Percentiles rank a stretch among this genome's conserved stretches.
Conservation (phyloP, 1,140 invertebrate species). For the Diorhabda carinulata region DNA sequence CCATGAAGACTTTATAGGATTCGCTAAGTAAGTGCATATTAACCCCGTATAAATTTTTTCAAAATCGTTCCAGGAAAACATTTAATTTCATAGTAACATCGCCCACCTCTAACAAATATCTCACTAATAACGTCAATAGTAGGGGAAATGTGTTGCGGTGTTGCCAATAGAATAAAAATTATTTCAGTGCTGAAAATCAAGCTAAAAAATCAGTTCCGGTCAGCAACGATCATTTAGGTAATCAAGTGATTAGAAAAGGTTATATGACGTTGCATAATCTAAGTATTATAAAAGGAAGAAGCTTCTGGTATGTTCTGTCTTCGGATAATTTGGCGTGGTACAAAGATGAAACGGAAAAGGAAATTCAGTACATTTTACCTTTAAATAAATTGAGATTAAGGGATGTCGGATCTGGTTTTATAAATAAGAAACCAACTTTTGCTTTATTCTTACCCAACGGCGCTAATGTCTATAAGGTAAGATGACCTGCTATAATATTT, state of each 20-base stretch:
- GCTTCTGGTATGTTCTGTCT: conserved; percentile 99
- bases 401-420: conserved; percentile 94
- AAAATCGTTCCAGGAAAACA: too few relatives aligned
- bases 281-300: conserved; percentile 93
- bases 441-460: conserved; percentile 97
- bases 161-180: too few relatives aligned
- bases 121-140: too few relatives aligned
- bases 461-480: conserved; percentile 89
- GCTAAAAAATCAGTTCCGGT: conserved; percentile 88
- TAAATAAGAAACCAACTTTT: conserved; percentile 95
- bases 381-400: conserved; percentile 94
- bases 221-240: conserved; percentile 76
- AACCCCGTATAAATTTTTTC: too few relatives aligned
- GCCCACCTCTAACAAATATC: too few relatives aligned
- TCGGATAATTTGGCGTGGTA: conserved; percentile 98
- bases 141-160: too few relatives aligned
- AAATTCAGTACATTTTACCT: conserved; percentile 99
- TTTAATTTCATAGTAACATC: too few relatives aligned
- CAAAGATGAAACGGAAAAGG: conserved; percentile 98
- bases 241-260: conserved; percentile 98
- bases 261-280: conserved; percentile 97
- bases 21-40: conserved; percentile 83
- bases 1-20: conserved; percentile 99
- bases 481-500: conserved; percentile 25
- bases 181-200: conserved; percentile 86